phyloP scores from a whole-genome alignment of 2,113 vertebrate species.

The Cynocephalus volans region DNA sequence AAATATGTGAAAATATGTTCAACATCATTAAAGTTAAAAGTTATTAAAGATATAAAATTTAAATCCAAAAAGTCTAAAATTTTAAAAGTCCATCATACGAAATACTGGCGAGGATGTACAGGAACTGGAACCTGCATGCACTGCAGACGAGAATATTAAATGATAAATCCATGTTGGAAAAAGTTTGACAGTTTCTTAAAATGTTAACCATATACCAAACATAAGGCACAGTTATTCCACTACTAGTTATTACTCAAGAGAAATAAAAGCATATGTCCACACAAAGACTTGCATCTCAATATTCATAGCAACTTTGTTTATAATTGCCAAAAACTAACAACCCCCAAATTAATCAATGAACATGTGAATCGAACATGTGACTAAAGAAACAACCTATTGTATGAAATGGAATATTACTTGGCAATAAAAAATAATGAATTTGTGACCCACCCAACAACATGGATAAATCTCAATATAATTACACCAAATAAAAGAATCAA shows the following conservation, averaged over 20 bases:
- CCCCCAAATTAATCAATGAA: neutral
- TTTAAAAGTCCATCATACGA: neutral
- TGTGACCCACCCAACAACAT: neutral
- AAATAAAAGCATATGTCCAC: neutral
- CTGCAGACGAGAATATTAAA: neutral
- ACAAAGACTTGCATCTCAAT: neutral
- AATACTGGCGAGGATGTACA: neutral
- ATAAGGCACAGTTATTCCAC: neutral
- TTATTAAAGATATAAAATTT: neutral
- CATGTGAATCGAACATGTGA: neutral
- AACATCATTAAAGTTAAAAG: neutral
- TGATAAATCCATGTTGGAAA: neutral
- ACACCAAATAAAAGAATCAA: neutral
- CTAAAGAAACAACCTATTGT: too few species aligned
- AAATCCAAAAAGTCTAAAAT: neutral
- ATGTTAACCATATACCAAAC: neutral
- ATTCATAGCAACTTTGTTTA: neutral
- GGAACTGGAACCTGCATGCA: neutral
- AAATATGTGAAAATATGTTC: neutral
- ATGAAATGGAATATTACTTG: neutral
- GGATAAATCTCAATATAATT: neutral
- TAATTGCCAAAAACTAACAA: neutral
- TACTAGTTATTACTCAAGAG: neutral
- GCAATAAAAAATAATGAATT: neutral
- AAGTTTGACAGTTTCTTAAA: neutral